Evolutionary conservation across 2,888 invertebrate species (phyloP).

Genomic region (Aromia moschata): DNA sequence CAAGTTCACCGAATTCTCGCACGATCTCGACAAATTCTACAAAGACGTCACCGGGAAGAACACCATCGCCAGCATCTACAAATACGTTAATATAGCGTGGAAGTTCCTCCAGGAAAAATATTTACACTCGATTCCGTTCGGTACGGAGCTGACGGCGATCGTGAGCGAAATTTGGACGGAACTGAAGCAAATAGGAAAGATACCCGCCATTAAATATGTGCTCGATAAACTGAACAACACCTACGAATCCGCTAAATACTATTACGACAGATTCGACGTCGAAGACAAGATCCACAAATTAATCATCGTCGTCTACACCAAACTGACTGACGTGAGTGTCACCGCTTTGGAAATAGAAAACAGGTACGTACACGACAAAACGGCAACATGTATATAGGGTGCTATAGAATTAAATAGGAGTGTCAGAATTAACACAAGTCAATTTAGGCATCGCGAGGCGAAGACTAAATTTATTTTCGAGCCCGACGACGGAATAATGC

Average conservation of each 20-base stretch:
- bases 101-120: constrained; percentile 74
- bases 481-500: constrained; percentile 78
- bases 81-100: constrained; percentile 75
- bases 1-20: constrained; percentile 80
- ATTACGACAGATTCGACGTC: constrained; percentile 80
- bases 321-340: constrained; percentile 76
- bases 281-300: constrained; percentile 73
- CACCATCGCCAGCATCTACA: constrained; percentile 79
- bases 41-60: constrained; percentile 82
- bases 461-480: constrained; percentile 90
- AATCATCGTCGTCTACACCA: constrained; percentile 73
- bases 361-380: constrained; percentile 70
- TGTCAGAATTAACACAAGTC: too few relatives aligned
- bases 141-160: constrained; percentile 72
- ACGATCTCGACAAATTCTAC: constrained; percentile 82
- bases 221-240: constrained; percentile 69
- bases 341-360: constrained; percentile 85
- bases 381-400: too few relatives aligned
- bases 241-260: constrained; percentile 72
- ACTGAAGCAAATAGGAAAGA: constrained; percentile 69
- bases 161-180: constrained; percentile 71
- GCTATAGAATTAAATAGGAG: too few relatives aligned
- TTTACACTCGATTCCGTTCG: constrained; percentile 74
- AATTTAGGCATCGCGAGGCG: constrained; percentile 76
- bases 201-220: constrained; percentile 69